Percentiles rank a stretch among this genome's conserved stretches.
Evolutionary conservation across 1,140 invertebrate genomes (phyloP).

Genomic region (Achatina immaculata): DNA sequence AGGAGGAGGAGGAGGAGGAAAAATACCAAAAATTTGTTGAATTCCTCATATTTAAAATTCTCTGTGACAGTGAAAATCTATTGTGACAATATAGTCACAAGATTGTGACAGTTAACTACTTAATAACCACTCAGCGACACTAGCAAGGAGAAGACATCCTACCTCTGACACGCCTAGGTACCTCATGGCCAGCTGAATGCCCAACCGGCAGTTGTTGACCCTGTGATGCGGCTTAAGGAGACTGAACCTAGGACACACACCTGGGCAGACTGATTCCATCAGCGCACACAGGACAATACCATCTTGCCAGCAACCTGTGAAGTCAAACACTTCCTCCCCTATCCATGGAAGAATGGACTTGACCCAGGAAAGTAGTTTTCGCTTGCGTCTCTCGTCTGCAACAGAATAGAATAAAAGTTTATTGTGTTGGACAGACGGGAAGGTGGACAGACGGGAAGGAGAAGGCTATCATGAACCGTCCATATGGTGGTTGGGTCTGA

Average conservation of each 20-base stretch:
- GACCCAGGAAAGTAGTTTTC: conserved; percentile 51
- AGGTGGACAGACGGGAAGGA: no score
- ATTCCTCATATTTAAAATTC: no score
- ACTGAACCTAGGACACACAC: conserved; percentile 65
- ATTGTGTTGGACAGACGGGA: no score
- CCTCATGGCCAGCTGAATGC: conserved; percentile 63
- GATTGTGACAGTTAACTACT: no score
- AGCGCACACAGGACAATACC: conserved; percentile 69
- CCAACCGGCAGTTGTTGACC: conserved; percentile 68
- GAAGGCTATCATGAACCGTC: no score
- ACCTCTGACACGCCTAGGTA: conserved; percentile 66
- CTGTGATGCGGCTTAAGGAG: conserved; percentile 66
- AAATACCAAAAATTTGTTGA: no score
- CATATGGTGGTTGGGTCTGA: no score
- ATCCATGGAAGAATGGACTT: conserved; percentile 49
- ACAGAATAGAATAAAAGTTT: no score
- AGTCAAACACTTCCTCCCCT: conserved; percentile 55
- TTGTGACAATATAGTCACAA: no score
- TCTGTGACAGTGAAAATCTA: no score
- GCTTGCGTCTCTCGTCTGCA: conserved; percentile 45
- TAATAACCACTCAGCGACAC: conserved; percentile 48
- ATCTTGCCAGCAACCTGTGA: conserved; percentile 66
- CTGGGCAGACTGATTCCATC: conserved; percentile 67
- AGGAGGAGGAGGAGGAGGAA: no score
- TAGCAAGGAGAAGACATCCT: conserved; percentile 21